Evolutionary conservation across 2,113 vertebrate species (phyloP), one percentile per base, ranked within the genome.

Genomic region (Cynopterus brachyotis): DNA sequence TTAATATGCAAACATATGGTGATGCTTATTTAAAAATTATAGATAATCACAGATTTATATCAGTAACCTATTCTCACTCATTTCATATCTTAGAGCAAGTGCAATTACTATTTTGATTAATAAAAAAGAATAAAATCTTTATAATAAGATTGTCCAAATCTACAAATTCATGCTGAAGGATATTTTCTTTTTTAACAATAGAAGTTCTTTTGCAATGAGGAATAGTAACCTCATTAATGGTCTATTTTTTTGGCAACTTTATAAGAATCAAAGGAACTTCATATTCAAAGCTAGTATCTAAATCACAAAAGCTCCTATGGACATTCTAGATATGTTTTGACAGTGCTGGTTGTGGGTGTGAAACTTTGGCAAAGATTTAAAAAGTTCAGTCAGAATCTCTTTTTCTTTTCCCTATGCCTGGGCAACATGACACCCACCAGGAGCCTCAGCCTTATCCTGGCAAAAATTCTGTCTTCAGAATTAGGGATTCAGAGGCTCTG

Each of bases 1-100:
- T 97, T 92, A 97, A 86, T 47, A 47, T 91, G 47, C 15, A 95
- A 50, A n/a, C 81, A 92, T 70, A 80, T 0, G 1, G 72, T 86
- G 45, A 81, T 91, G 40, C 70, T 78, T 94, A 90, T 69, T 70
- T 84, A 88, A 82, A 79, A 88, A 96, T 93, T 95, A 72, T 22
- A 84, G 5, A 64, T 83, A 95, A 94, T 53, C 42, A 89, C 2
- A 73, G 32, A 70, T 50, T 92, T 86, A 75, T 60, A 84, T 70
- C 1, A 32, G 40, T 16, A 80, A 73, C 47, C 6, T 37, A 60
- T 95, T 96, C 88, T 81, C 28, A 80, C 22, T 96, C 17, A 64
- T 90, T 85, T 96, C 10, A 47, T 55, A 80, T 26, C 7, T 17
- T 24, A 75, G 0, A 16, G 6, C 7, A 96, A 83, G 30, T 13